A percentile compares a stretch with the other conserved stretches of the same genome.
phyloP scores from a whole-genome alignment of 1,140 invertebrate genomes.

The Zaprionus nigranus region DNA sequence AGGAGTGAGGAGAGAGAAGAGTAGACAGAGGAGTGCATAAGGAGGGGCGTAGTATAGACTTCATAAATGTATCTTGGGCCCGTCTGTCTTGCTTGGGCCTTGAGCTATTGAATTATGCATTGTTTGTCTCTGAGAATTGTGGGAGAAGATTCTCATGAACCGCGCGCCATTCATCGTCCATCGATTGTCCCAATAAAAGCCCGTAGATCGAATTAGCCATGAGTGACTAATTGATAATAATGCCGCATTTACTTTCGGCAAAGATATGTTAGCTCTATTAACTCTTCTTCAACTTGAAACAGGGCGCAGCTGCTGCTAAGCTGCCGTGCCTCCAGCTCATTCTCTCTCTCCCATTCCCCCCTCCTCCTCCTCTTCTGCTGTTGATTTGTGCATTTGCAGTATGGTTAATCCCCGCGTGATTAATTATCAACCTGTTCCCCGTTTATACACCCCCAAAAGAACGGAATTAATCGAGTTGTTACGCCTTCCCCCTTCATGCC shows the following conservation, averaged over 20 bases:
- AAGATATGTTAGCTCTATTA: constrained; percentile 34
- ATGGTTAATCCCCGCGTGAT: constrained; percentile 76
- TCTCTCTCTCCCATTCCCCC: constrained; percentile 9
- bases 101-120: constrained; percentile 77
- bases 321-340: not conserved
- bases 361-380: constrained; percentile 39
- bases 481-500: constrained; percentile 6
- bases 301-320: not conserved
- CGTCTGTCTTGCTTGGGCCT: constrained; percentile 26
- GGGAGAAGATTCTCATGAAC: constrained; percentile 76
- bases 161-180: constrained; percentile 62
- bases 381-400: constrained; percentile 67
- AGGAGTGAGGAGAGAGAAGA: not conserved
- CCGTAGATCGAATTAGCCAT: constrained; percentile 58
- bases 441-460: too few relatives aligned
- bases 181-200: constrained; percentile 23
- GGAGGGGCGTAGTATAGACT: not conserved
- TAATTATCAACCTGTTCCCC: constrained; percentile 75
- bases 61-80: constrained; percentile 30
- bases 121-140: constrained; percentile 55
- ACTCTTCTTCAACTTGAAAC: constrained; percentile 55
- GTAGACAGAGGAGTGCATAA: not conserved
- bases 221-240: constrained; percentile 75
- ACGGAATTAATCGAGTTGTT: constrained; percentile 48
- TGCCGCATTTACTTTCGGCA: constrained; percentile 62